These are phyloP conservation scores for Echinometra lucunter DNA, from an alignment of 53 echinoderm and acorn worm genomes.

Conservation along the genomic window DNA sequence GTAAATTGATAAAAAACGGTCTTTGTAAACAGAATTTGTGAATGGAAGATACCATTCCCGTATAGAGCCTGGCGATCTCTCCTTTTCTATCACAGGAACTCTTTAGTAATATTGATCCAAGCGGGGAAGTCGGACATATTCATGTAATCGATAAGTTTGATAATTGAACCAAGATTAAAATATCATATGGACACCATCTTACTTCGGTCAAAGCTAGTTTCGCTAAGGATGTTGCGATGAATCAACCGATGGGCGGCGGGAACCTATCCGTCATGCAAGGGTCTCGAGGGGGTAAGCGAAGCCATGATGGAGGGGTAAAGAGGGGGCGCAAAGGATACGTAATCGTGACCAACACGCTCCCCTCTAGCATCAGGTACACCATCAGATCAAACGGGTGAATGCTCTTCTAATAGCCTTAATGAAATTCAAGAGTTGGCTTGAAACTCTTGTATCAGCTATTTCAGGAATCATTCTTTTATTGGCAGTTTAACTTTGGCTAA, in stretches of 20 bases:
- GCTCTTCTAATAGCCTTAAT: background rate
- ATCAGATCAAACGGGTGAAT: background rate
- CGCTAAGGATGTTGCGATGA: background rate
- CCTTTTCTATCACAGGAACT: too few relatives aligned
- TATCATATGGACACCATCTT: background rate
- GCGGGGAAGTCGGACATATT: too few relatives aligned
- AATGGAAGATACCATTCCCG: too few relatives aligned
- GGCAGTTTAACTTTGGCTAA: too few relatives aligned
- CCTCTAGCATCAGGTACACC: background rate
- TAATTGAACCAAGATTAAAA: background rate
- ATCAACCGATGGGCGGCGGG: background rate
- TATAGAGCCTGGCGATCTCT: too few relatives aligned
- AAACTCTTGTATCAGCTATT: background rate
- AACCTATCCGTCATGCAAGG: slow-evolving; percentile 2
- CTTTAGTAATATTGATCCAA: too few relatives aligned
- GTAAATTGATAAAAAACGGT: too few relatives aligned
- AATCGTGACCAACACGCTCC: slow-evolving; percentile 38
- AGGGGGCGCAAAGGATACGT: background rate
- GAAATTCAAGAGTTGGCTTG: background rate
- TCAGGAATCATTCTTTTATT: background rate
- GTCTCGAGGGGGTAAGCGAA: background rate
- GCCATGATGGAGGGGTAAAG: background rate
- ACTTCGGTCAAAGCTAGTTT: background rate
- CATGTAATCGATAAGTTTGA: background rate
- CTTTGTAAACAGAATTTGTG: too few relatives aligned